Evolutionary conservation across 2,888 invertebrate species (phyloP), one percentile per base, ranked within the genome.

Genomic region (Sphaeridia pumilis): DNA sequence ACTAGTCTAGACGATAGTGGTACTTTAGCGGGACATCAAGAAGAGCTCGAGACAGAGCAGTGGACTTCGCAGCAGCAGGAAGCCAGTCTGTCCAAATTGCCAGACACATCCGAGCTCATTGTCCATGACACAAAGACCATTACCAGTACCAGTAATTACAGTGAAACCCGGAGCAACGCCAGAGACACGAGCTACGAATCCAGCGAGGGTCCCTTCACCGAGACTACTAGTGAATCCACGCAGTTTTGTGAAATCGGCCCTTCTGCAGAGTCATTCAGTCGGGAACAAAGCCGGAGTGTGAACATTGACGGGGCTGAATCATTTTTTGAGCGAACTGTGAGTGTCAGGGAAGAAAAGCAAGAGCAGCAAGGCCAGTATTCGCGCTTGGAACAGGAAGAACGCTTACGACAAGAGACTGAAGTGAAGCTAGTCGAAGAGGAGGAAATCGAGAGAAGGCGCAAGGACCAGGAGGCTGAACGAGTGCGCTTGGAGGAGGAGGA

Each of bases 391-490:
- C 24, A 49, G 20, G 49, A 45, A 31, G 34, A 49, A 27, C 20
- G n/a, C 26, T 17, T 35, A 35, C 42, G 44, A n/a, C 14, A 34
- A 34, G 17, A 44, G 35, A 34, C 45, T 28, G 36, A 35, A 12
- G 20, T 68, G 69, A 54, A 56, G 64, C 34, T 28, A 22, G 41
- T 14, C 10, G 28, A 45, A 38, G 38, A 42, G n/a, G 21, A 25
- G 12, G 17, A 31, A 14, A 22, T 44, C 27, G 44, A 44, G 17
- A n/a, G 17, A 44, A 17, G 27, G 25, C 44, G 44, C 12, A 22
- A 31, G 31, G 10, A 14, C 31, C 7, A 31, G 52, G 44, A 55
- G 35, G 56, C 58, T 46, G 46, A 52, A 25, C 49, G 52, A 36
- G 55, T 59, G 49, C 58, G 53, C 25, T 56, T 53, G 47, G 36